Evolutionary conservation across 2,888 invertebrate genomes (phyloP).

Genomic region (Ariolimax columbianus): DNA sequence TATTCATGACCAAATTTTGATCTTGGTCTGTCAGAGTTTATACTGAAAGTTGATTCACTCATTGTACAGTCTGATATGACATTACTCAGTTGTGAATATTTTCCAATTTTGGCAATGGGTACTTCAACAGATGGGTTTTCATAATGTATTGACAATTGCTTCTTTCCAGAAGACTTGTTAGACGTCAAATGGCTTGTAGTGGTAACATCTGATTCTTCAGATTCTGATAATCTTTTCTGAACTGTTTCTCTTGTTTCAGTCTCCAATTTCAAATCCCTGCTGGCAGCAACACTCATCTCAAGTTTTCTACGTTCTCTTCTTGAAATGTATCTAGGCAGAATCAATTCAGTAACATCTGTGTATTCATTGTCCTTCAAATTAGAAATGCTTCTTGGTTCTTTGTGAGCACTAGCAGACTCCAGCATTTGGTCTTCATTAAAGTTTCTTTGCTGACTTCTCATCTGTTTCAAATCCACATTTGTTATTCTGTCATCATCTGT

Average conservation of each 20-base stretch:
- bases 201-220: not conserved
- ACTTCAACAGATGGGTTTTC: not conserved
- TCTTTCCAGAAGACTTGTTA: not conserved
- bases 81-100: not conserved
- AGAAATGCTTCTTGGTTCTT: not conserved
- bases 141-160: not conserved
- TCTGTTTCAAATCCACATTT: no score
- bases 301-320: conserved; percentile 7
- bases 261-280: not conserved
- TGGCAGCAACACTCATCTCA: not conserved
- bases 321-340: not conserved
- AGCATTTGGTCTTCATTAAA: not conserved
- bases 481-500: no score
- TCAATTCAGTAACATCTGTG: not conserved
- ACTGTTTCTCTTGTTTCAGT: not conserved
- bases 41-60: not conserved
- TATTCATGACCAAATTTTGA: not conserved
- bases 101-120: not conserved
- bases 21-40: no score
- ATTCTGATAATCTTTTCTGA: not conserved
- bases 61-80: not conserved
- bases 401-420: not conserved
- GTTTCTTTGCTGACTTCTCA: not conserved
- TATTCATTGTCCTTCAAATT: not conserved
- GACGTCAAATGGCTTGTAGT: not conserved